Base-by-base conservation (phyloP, 2,888 invertebrate genomes). In the Gisinianus flammeolus region DNA sequence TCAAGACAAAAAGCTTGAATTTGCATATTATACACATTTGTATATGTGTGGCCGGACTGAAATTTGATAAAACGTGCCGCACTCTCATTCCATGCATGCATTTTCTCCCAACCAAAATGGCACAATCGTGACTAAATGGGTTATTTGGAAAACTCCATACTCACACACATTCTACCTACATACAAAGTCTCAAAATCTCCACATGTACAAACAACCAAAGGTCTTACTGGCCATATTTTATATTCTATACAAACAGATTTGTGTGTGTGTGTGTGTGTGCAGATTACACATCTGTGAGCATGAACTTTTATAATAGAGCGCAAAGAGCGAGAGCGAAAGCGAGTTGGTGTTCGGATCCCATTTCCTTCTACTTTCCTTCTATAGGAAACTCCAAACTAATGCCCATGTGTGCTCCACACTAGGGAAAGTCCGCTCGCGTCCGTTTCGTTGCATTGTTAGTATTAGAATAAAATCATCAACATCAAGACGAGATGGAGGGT, bases 71-170 rank as follows among this genome's bases (percentile, higher is more conserved):
- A 44, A 44, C 35, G 12, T 35, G 12, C 24, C 19, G 8, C 58
- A 1, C 22, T 12, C 5, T 62, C 62, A 2, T 62, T 44, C 12
- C 16, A 62, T 26, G 19, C 10, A 62, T n/a, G 6, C 22, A 24
- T 44, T 19, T 19, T 26, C 24, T 33, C 28, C 10, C 58, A 72
- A 72, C 33, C 58, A 58, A 72, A 58, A 72, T 58, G 72, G 72
- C 58, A 58, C 22, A 62, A 72, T 72, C 72, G 72, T 72, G 72
- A 72, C 72, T 58, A 72, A 72, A 72, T 72, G 58, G 72, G 72
- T 58, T 56, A 72, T 72, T 70, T 16, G 22, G 22, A 8, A 24
- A 5, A 19, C n/a, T 58, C 22, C 22, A 58, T n/a, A 58, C 62
- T 6, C 24, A 58, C 62, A 58, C 24, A 58, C 62, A 58, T n/a